A percentile compares a stretch with the other conserved stretches of the same genome.
Evolutionary conservation across 1,140 invertebrate species (phyloP).

Genomic region (Brachionus angularis): DNA sequence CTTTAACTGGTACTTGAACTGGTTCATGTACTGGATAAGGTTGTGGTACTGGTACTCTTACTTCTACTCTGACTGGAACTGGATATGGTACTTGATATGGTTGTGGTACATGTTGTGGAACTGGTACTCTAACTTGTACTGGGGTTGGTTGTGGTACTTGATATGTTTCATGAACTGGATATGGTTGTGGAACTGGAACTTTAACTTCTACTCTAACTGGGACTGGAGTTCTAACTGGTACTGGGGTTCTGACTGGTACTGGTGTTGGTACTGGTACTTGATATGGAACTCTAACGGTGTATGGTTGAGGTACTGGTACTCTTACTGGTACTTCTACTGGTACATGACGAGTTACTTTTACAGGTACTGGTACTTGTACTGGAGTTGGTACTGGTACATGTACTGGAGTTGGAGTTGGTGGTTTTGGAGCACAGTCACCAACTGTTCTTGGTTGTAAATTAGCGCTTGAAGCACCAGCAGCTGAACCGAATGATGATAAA

Average conservation of each 20-base stretch:
- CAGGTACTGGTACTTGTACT: conserved; percentile 5
- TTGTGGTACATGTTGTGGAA: conserved; percentile 13
- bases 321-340: background rate
- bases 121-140: conserved; percentile 3
- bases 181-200: no score
- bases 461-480: no score
- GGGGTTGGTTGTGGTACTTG: conserved; percentile 1
- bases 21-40: conserved; percentile 17
- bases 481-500: background rate
- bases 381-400: conserved; percentile 2
- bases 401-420: background rate
- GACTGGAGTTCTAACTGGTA: no score
- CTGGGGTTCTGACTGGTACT: background rate
- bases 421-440: background rate
- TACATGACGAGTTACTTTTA: background rate
- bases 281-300: background rate
- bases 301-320: conserved; percentile 2
- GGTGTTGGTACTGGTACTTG: background rate
- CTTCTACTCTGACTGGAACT: background rate
- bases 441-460: background rate
- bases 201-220: no score
- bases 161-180: background rate
- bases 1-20: conserved; percentile 2
- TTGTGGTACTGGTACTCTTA: conserved; percentile 25
- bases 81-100: background rate